phyloP scores from a whole-genome alignment of 2,797 vertebrate genomes.

The Lutjanus argentimaculatus region DNA sequence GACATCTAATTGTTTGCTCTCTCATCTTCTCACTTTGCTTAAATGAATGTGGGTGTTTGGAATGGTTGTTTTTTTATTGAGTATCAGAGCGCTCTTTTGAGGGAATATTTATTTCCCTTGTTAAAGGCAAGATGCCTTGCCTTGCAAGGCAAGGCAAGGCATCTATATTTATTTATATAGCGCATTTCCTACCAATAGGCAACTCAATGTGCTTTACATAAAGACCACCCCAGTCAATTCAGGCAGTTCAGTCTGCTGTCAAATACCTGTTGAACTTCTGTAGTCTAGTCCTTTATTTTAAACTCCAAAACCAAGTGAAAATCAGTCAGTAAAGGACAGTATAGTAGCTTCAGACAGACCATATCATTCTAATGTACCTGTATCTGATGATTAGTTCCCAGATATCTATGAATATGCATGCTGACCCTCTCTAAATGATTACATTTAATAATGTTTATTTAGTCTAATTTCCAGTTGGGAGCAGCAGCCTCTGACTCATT shows the following conservation, averaged over 20 bases:
- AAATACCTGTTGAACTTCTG: neutral
- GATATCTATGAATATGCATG: constrained; percentile 2
- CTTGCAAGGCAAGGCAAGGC: no score
- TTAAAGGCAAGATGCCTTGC: no score
- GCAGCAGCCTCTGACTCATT: constrained; percentile 19
- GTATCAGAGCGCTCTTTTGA: neutral
- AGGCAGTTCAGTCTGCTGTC: no score
- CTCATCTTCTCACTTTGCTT: constrained; percentile 33
- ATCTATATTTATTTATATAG: no score
- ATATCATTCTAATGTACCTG: neutral
- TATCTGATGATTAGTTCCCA: neutral
- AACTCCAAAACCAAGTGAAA: neutral
- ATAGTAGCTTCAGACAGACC: neutral
- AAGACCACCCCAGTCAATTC: no score
- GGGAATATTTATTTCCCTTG: neutral
- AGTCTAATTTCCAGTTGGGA: neutral
- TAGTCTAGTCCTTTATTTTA: neutral
- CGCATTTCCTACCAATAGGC: no score
- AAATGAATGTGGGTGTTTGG: constrained; percentile 42
- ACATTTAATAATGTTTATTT: neutral
- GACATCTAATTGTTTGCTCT: constrained; percentile 45
- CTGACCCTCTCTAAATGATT: neutral
- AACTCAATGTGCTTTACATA: no score
- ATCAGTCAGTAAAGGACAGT: neutral
- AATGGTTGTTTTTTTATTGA: constrained; percentile 3